Conservation (phyloP, 2,113 vertebrate genomes). For the Motacilla alba region DNA sequence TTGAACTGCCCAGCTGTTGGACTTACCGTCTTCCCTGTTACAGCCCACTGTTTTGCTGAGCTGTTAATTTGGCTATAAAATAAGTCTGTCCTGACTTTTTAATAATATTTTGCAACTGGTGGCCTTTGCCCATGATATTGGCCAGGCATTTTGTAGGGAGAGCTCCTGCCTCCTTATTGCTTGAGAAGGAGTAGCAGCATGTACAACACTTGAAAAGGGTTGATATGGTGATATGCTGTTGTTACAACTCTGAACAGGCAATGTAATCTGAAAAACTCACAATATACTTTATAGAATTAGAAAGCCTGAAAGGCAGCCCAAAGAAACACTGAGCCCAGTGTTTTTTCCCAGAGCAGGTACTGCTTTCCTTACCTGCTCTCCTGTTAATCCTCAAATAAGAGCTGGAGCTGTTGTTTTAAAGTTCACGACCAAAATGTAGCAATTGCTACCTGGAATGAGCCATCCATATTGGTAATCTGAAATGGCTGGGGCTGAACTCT, state of each 20-base stretch:
- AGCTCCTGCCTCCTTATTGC: not conserved
- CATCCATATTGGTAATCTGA: accelerated
- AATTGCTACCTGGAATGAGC: not conserved
- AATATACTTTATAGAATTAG: not conserved
- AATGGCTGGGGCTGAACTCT: not conserved
- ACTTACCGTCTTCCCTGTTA: not conserved
- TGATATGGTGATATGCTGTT: not conserved
- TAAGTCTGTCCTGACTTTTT: not conserved
- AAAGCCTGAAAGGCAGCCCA: not conserved
- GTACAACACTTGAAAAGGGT: not conserved
- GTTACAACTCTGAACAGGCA: not conserved
- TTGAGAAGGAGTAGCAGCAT: not conserved
- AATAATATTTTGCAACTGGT: not conserved
- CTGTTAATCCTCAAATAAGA: not conserved
- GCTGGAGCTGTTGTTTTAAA: not conserved
- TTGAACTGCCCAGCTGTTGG: not conserved
- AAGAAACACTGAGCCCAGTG: not conserved
- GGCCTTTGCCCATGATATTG: not conserved
- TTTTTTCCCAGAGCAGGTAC: not conserved
- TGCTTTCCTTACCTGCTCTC: not conserved
- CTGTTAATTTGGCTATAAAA: constrained; percentile 14
- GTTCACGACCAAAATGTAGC: not conserved
- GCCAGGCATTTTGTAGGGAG: not conserved
- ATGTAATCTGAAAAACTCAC: not conserved
- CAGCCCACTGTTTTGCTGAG: not conserved